These are phyloP conservation scores for Borostomias antarcticus DNA, from an alignment of 2,797 vertebrate genomes.

Conservation along the genomic window DNA sequence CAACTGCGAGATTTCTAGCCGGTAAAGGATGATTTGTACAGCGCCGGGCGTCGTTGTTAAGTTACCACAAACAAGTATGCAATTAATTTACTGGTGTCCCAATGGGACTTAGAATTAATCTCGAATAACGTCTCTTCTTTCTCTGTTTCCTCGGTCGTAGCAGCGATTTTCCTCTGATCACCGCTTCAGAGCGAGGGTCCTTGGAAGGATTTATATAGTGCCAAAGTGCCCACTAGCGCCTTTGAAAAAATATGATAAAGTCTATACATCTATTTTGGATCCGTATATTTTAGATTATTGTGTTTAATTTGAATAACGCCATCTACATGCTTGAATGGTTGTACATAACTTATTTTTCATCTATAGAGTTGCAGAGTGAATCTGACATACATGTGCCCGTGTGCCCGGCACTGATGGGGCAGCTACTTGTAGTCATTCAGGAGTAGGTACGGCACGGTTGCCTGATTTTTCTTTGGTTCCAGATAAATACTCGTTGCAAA, in stretches of 20 bases:
- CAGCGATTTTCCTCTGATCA: slow-evolving; percentile 77
- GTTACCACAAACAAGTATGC: slow-evolving; percentile 49
- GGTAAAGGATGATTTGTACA: slow-evolving; percentile 47
- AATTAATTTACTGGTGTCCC: slow-evolving; percentile 45
- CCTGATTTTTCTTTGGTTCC: neutral
- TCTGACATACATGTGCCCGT: neutral
- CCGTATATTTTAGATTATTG: neutral
- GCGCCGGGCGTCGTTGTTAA: slow-evolving; percentile 33
- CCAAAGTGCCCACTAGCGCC: slow-evolving; percentile 69
- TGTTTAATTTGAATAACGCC: neutral
- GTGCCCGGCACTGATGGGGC: slow-evolving; percentile 2
- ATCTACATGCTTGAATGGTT: neutral
- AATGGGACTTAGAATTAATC: slow-evolving; percentile 42
- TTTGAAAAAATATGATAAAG: slow-evolving; percentile 33
- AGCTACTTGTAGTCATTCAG: slow-evolving; percentile 7
- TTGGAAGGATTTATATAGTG: slow-evolving; percentile 73
- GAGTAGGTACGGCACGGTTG: neutral
- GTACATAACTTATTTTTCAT: neutral
- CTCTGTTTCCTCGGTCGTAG: slow-evolving; percentile 77
- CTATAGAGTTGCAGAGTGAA: neutral
- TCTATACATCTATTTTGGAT: neutral
- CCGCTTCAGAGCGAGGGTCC: slow-evolving; percentile 81
- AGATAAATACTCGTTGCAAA: neutral
- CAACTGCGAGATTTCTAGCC: slow-evolving; percentile 51
- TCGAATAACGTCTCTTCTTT: slow-evolving; percentile 54